Base-by-base conservation (phyloP, 2,888 invertebrate genomes). In the Cerastis leucographa region DNA sequence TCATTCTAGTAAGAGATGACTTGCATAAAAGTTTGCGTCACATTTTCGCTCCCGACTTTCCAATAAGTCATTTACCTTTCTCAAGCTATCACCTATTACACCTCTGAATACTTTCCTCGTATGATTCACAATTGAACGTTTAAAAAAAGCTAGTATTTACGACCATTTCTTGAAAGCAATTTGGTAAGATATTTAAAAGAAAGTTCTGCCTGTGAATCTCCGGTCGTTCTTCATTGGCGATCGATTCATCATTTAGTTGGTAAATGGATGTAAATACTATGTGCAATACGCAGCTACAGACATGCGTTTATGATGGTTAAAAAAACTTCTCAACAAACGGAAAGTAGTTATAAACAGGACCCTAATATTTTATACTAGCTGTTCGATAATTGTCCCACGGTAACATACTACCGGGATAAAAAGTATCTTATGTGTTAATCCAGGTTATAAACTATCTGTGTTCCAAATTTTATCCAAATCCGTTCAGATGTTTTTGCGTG, bases 111-210 rank as follows among this genome's bases (percentile, higher is more conserved):
- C 73, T 83, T 87, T 88, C 83, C 74, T 75, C 40, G 59, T 81
- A 86, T 88, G 89, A 88, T 59, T 85, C 87, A 87, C 56, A 70
- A 71, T 66, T 70, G 74, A 74, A 71, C 71, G 72, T 29, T 76
- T 59, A 64, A 78, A 75, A 72, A 67, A 78, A 40, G 40, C 81
- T 87, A 83, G 77, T 76, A 78, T 88, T 85, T 72, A 84, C 22
- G 77, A 44, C 46, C 77, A 62, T 78, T 87, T 87, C 86, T 83
- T 75, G 59, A 75, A 85, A 88, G 46, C 76, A 79, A 88, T 88
- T 87, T 74, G 54, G 71, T 70, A 76, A 59, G 75, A 80, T 78
- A 78, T 82, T 81, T 78, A 79, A 78, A 87, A 85, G 87, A 86
- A 87, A 88, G 87, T 84, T 71, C 64, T 64, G 22, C 42, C 2